Evolutionary conservation across 2,888 invertebrate species (phyloP).

Genomic region (Tipula lateralis): DNA sequence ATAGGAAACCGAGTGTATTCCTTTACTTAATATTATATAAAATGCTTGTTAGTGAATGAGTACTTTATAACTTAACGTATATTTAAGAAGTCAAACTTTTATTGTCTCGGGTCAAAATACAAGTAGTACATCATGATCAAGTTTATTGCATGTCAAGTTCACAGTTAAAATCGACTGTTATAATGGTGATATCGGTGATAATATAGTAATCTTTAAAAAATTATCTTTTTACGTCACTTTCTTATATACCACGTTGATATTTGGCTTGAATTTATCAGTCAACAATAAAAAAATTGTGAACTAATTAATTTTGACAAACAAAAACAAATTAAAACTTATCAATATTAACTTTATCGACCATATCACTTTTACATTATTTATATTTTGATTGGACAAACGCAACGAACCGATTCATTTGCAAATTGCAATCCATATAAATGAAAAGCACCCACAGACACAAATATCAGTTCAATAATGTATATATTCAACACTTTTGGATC

Average conservation of each 20-base stretch:
- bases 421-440: background rate
- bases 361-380: background rate
- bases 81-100: too few species aligned
- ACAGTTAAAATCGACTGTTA: too few species aligned
- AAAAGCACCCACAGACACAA: background rate
- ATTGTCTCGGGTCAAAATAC: too few species aligned
- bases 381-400: background rate
- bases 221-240: background rate
- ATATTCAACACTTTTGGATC: background rate
- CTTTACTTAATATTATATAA: too few species aligned
- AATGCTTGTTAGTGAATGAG: too few species aligned
- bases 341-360: background rate
- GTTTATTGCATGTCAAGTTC: too few species aligned
- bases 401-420: background rate
- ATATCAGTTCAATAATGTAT: background rate
- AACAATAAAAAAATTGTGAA: background rate
- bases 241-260: background rate
- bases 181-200: too few species aligned
- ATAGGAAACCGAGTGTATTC: too few species aligned
- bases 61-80: too few species aligned
- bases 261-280: background rate
- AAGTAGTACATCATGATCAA: too few species aligned
- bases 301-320: background rate
- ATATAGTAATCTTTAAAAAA: too few species aligned
- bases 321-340: background rate